Evolutionary conservation across 2,888 invertebrate species (phyloP).

Genomic region (Bembecia ichneumoniformis): DNA sequence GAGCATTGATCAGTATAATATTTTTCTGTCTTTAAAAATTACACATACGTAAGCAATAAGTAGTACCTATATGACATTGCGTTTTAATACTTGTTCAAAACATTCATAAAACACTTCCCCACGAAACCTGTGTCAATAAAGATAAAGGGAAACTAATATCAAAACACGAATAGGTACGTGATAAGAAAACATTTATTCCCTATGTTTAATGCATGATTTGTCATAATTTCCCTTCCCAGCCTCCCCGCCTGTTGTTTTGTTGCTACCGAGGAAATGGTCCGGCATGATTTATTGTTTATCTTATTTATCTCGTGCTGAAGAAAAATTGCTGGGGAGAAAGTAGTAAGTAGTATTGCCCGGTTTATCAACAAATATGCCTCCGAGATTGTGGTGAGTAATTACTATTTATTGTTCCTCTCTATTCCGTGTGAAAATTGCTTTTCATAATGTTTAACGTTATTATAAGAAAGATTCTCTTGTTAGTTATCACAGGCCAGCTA

Average conservation of each 20-base stretch:
- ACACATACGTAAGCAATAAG: neutral
- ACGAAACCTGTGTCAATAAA: constrained; percentile 70
- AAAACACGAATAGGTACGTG: constrained; percentile 72
- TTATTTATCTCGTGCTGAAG: constrained; percentile 60
- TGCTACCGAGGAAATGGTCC: constrained; percentile 59
- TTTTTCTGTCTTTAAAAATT: too few relatives aligned
- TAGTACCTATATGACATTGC: constrained; percentile 30
- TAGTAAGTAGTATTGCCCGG: constrained; percentile 38
- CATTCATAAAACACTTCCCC: constrained; percentile 55
- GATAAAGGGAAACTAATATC: constrained; percentile 72
- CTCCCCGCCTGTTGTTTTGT: constrained; percentile 65
- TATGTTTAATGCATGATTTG: constrained; percentile 73
- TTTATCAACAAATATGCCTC: constrained; percentile 53
- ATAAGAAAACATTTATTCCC: constrained; percentile 74
- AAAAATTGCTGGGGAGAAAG: constrained; percentile 52
- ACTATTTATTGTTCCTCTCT: constrained; percentile 21
- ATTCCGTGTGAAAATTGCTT: too few relatives aligned
- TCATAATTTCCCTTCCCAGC: constrained; percentile 63
- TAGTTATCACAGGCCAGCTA: neutral
- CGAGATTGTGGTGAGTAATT: constrained; percentile 38
- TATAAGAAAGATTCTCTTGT: too few relatives aligned
- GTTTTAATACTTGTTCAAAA: constrained; percentile 20
- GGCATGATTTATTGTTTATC: constrained; percentile 64
- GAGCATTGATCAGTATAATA: too few relatives aligned
- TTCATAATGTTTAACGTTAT: too few relatives aligned